Evolutionary conservation across 53 echinoderm and acorn worm genomes (phyloP).

Genomic region (Hippasteria phrygiana): DNA sequence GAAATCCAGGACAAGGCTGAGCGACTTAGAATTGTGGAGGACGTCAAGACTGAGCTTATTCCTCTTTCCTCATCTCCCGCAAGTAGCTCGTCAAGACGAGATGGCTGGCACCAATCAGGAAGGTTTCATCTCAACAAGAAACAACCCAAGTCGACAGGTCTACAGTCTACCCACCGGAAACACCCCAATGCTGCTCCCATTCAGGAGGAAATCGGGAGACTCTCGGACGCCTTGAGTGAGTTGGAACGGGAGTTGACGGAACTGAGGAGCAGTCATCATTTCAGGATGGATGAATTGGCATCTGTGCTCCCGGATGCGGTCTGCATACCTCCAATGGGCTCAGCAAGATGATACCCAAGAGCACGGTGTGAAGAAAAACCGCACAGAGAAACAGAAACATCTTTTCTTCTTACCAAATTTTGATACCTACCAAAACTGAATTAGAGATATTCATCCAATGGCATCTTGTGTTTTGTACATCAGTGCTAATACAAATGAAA

Average conservation of each 20-base stretch:
- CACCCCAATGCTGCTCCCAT: not conserved
- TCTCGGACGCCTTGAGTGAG: not conserved
- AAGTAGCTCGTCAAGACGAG: not conserved
- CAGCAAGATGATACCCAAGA: not conserved
- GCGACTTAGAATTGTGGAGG: not conserved
- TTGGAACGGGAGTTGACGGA: constrained; percentile 1
- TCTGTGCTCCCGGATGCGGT: constrained; percentile 36
- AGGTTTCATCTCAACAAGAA: constrained; percentile 51
- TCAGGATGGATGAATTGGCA: constrained; percentile 36
- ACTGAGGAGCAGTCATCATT: not conserved
- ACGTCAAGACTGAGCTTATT: constrained; percentile 10
- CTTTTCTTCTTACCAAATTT: no score
- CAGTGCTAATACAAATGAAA: no score
- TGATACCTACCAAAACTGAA: no score
- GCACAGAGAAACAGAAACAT: not conserved
- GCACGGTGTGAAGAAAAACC: not conserved
- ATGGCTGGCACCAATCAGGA: not conserved
- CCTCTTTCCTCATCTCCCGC: not conserved
- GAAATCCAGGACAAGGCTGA: not conserved
- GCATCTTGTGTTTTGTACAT: no score
- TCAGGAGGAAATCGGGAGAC: constrained; percentile 31
- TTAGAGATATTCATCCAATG: no score
- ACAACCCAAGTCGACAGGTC: not conserved
- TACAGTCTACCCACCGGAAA: not conserved
- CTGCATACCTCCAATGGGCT: constrained; percentile 50